Conservation (phyloP, 1,140 invertebrate genomes). For the Drosophila bocqueti region DNA sequence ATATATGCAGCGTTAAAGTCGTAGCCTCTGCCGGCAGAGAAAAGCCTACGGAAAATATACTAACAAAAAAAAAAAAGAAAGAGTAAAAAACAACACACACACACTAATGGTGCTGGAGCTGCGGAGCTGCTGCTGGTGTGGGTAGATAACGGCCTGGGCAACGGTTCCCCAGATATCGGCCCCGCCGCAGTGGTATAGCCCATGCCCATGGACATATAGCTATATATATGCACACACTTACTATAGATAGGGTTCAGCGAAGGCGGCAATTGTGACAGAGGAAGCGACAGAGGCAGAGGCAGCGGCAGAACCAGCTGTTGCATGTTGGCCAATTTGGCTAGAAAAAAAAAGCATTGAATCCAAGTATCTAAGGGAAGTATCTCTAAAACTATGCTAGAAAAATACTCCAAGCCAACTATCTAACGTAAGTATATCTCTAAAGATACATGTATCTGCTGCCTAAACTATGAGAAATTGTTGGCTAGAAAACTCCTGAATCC, state of each 20-base stretch:
- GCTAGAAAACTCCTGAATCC: background rate
- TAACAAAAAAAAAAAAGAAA: background rate
- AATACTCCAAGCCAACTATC: no score
- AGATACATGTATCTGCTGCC: background rate
- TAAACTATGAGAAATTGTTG: background rate
- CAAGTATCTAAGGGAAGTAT: background rate
- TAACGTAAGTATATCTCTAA: no score
- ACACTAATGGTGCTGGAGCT: background rate
- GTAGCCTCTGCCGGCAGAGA: conserved; percentile 24
- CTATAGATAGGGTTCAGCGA: conserved; percentile 6
- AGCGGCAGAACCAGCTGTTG: conserved; percentile 25
- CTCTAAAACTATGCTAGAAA: no score
- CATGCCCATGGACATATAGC: conserved; percentile 47
- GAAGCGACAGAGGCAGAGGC: background rate
- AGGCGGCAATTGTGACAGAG: conserved; percentile 2
- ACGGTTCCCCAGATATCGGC: conserved; percentile 61
- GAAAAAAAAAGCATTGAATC: background rate
- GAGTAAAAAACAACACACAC: conserved; percentile 6
- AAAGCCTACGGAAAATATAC: conserved; percentile 56
- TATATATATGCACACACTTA: conserved; percentile 17
- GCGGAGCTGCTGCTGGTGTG: conserved; percentile 40
- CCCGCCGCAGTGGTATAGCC: conserved; percentile 45
- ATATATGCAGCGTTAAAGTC: conserved; percentile 19
- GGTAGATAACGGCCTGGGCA: conserved; percentile 59
- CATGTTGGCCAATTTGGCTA: conserved; percentile 20